Base-by-base conservation (phyloP, 2,888 invertebrate species). In the Microctonus aethiopoides region DNA sequence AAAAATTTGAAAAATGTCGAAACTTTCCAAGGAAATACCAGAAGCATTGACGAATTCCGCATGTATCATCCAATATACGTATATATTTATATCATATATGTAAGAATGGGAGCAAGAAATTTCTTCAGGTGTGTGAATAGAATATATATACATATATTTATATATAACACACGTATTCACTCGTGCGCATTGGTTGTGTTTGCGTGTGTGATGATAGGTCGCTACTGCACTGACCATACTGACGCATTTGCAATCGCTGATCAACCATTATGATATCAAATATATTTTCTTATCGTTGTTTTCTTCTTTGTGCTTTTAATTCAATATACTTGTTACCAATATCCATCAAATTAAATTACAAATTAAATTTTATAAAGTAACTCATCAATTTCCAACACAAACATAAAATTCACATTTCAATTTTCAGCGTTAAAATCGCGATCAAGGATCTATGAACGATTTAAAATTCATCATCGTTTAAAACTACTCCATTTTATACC, bases 371-470 rank as follows among this genome's bases (percentile, higher is more conserved):
- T n/a, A n/a, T n/a, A n/a, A n/a, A n/a, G n/a, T n/a, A n/a, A n/a
- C n/a, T n/a, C n/a, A n/a, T n/a, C n/a, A n/a, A n/a, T n/a, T n/a
- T n/a, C n/a, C n/a, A n/a, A n/a, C n/a, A n/a, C n/a, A n/a, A n/a
- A n/a, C n/a, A n/a, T n/a, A n/a, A n/a, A n/a, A n/a, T 29, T 3
- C 29, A 29, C 29, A 29, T 29, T 29, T 5, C 29, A 29, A 29
- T 29, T 3, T 29, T 3, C 7, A 29, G 7, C 7, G 7, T 29
- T 29, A 29, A 29, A 29, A 72, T 74, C 69, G 74, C 74, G 75
- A 74, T 74, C n/a, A n/a, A n/a, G n/a, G n/a, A n/a, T n/a, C n/a
- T n/a, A n/a, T 71, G 54, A 70, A 68, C 74, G 67, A 75, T 29
- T 29, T 29, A 29, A 29, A 29, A 29, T 29, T 7, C 29, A 29